Conservation (phyloP, 1,140 invertebrate genomes). For the Thaumatotibia leucotreta region DNA sequence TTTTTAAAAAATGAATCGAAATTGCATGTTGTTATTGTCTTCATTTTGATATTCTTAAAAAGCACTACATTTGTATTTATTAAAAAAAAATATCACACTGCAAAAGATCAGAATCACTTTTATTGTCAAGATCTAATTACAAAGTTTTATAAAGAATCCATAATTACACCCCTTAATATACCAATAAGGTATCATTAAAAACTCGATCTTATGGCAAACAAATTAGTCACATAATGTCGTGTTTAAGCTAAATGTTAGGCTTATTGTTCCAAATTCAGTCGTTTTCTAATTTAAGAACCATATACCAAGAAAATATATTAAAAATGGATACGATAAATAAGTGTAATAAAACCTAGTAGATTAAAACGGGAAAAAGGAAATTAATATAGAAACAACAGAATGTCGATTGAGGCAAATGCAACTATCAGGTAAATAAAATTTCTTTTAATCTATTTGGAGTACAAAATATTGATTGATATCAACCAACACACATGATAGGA, state of each 20-base stretch:
- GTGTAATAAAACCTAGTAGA: no score
- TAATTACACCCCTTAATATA: background rate
- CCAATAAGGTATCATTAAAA: background rate
- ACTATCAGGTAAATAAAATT: no score
- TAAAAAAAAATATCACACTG: background rate
- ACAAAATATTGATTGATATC: no score
- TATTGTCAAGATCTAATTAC: background rate
- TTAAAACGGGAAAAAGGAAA: no score
- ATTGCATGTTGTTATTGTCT: background rate
- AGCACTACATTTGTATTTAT: background rate
- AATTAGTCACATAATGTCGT: constrained; percentile 24
- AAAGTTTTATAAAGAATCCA: background rate
- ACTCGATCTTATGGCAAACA: constrained; percentile 34
- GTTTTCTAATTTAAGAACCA: background rate
- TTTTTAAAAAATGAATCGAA: no score
- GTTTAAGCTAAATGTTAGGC: background rate
- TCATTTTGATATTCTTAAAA: background rate
- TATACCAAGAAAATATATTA: background rate
- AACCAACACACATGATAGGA: no score
- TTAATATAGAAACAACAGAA: no score
- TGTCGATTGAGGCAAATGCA: no score
- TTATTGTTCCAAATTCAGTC: constrained; percentile 4
- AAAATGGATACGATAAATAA: no score
- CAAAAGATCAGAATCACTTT: background rate
- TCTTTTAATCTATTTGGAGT: no score